Conservation (phyloP, 2,888 invertebrate species). For the Frankliniella fusca region DNA sequence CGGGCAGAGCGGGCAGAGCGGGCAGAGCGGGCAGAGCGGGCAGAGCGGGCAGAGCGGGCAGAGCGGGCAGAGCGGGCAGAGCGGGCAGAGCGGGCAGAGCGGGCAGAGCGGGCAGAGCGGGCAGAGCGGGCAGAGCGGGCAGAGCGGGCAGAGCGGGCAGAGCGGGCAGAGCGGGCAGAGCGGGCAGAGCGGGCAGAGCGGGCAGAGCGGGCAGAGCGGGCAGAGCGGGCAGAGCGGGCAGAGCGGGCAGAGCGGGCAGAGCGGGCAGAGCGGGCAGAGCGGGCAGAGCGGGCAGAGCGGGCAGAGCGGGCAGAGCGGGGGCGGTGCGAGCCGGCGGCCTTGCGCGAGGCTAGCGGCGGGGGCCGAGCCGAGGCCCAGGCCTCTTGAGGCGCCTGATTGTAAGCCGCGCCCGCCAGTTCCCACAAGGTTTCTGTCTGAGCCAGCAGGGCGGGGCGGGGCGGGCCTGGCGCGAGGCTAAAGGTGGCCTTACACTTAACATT, state of each 20-base stretch:
- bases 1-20: neutral
- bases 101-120: neutral
- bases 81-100: neutral
- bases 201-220: neutral
- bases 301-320: neutral
- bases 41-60: neutral
- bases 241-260: neutral
- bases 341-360: neutral
- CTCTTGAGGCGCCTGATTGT: neutral
- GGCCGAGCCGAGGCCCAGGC: neutral
- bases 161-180: neutral
- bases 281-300: neutral
- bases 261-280: neutral
- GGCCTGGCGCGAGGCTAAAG: too few species aligned
- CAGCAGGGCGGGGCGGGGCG: too few species aligned
- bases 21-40: neutral
- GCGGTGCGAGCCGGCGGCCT: too few species aligned
- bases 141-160: neutral
- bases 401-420: neutral
- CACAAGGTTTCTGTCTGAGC: slow-evolving; percentile 1
- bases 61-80: neutral
- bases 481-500: too few species aligned
- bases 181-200: neutral
- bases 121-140: neutral
- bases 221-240: neutral